Percentiles rank a stretch among this genome's conserved stretches.
These are phyloP conservation scores for Heliconius ismenius DNA, from an alignment of 2,888 invertebrate genomes.

Conservation along the genomic window DNA sequence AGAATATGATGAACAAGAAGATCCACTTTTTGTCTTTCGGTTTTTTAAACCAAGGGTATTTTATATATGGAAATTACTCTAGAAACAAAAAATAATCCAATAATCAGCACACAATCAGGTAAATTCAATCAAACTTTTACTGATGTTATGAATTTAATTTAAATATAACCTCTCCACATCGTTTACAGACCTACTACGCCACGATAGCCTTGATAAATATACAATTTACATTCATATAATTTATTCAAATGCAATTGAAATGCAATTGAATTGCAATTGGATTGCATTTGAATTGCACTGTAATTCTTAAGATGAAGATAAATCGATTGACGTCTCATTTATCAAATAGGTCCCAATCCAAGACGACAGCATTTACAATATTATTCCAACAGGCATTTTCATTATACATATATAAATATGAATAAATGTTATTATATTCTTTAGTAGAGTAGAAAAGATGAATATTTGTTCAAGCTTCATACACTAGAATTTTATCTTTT, in stretches of 20 bases:
- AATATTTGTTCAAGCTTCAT: background rate
- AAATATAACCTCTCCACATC: too few relatives aligned
- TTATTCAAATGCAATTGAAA: conserved; percentile 15
- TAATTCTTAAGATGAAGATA: conserved; percentile 11
- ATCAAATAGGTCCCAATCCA: background rate
- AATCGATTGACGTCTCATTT: conserved; percentile 12
- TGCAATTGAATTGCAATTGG: conserved; percentile 3
- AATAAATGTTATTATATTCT: background rate
- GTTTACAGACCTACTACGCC: too few relatives aligned
- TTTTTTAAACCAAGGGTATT: too few relatives aligned
- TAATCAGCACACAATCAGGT: too few relatives aligned
- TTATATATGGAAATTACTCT: too few relatives aligned
- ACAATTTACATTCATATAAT: conserved; percentile 9
- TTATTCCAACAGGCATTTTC: background rate
- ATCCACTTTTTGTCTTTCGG: too few relatives aligned
- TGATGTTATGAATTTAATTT: too few relatives aligned
- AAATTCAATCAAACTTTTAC: too few relatives aligned
- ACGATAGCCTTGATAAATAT: background rate
- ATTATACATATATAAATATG: background rate
- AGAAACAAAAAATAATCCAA: too few relatives aligned
- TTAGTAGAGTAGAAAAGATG: background rate
- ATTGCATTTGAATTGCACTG: background rate
- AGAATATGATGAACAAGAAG: too few relatives aligned
- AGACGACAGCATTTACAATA: conserved; percentile 5
- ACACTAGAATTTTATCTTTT: background rate